These are phyloP conservation scores for Philonicus albiceps DNA, from an alignment of 2,888 invertebrate genomes.

Conservation along the genomic window DNA sequence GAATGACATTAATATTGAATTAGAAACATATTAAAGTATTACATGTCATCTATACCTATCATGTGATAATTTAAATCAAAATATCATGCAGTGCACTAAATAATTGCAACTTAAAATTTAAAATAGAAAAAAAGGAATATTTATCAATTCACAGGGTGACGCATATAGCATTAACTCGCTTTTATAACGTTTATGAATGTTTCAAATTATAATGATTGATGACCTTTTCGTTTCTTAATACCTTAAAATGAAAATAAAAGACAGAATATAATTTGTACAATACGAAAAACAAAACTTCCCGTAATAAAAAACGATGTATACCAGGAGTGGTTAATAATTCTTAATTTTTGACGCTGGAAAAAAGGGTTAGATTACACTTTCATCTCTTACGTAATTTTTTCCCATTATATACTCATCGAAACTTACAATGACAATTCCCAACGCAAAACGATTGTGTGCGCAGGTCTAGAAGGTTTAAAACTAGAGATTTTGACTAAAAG, in stretches of 20 bases:
- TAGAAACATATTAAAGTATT: neutral
- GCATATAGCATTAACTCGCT: neutral
- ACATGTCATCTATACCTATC: too few species aligned
- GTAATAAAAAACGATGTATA: neutral
- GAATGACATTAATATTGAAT: neutral
- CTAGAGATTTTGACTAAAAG: too few species aligned
- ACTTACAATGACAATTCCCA: too few species aligned
- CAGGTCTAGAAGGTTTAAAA: too few species aligned
- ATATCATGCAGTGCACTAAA: neutral
- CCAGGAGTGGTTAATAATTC: too few species aligned
- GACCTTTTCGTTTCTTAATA: neutral
- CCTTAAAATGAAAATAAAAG: neutral
- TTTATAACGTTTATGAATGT: neutral
- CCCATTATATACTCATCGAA: too few species aligned
- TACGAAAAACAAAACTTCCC: too few species aligned
- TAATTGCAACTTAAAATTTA: neutral
- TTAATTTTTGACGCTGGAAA: too few species aligned
- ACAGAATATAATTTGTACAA: neutral
- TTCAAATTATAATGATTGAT: neutral
- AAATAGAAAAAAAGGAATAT: neutral
- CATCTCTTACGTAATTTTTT: too few species aligned
- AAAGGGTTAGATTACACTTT: too few species aligned
- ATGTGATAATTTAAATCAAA: neutral
- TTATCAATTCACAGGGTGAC: neutral
- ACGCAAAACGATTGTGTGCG: too few species aligned